phyloP scores from a whole-genome alignment of 1,140 invertebrate genomes.

The Bicyclus anynana region DNA sequence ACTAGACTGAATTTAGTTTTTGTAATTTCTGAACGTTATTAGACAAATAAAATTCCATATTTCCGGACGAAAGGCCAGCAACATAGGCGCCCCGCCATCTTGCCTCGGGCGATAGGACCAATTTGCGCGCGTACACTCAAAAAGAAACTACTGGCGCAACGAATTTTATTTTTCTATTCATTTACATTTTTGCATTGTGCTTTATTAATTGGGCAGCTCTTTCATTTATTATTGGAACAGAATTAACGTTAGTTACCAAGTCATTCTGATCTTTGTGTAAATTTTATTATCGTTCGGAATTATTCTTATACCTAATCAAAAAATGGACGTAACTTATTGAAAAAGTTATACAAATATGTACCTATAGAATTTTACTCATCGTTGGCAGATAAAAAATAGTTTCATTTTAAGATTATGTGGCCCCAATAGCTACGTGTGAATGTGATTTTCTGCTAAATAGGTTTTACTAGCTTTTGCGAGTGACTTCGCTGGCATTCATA shows the following conservation, averaged over 20 bases:
- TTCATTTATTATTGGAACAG: background rate
- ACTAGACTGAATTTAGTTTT: background rate
- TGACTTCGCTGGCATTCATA: too few relatives aligned
- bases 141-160: constrained; percentile 53
- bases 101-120: constrained; percentile 57
- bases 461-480: too few relatives aligned
- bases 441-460: too few relatives aligned
- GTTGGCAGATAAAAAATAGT: too few relatives aligned
- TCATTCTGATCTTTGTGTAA: background rate
- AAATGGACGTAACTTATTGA: too few relatives aligned
- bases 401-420: too few relatives aligned
- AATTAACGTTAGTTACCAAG: background rate
- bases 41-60: constrained; percentile 62
- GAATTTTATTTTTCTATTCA: constrained; percentile 49
- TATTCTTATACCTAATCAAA: too few relatives aligned
- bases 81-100: constrained; percentile 66
- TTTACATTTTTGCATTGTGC: constrained; percentile 43
- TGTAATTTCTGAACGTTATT: constrained; percentile 45
- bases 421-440: too few relatives aligned
- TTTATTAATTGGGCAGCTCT: constrained; percentile 35
- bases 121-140: constrained; percentile 62
- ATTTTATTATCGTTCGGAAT: background rate
- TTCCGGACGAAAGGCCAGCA: constrained; percentile 58
- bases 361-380: too few relatives aligned
- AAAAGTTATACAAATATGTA: too few relatives aligned